Conservation (phyloP, 2,888 invertebrate species). For the Dryococelus australis region DNA sequence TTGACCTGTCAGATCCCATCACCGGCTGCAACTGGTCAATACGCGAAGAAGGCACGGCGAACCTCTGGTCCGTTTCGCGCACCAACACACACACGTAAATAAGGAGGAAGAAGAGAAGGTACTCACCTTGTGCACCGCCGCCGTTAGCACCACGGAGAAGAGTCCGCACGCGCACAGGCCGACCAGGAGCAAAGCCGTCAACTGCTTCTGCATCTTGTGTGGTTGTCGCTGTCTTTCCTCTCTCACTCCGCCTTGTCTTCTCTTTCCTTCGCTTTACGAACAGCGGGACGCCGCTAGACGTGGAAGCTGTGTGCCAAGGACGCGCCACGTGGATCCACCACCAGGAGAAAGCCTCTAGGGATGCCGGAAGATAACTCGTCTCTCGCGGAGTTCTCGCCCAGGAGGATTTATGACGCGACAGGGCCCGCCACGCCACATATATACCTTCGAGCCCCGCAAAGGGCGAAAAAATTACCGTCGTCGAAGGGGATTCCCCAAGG, state of each 20-base stretch:
- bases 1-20: too few species aligned
- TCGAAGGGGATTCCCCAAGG: neutral
- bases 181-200: neutral
- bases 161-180: neutral
- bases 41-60: too few species aligned
- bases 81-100: too few species aligned
- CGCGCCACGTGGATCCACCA: too few species aligned
- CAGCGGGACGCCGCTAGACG: too few species aligned
- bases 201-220: neutral
- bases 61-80: too few species aligned
- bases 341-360: too few species aligned
- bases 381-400: neutral
- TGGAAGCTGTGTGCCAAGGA: too few species aligned
- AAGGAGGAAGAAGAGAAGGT: neutral
- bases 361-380: neutral
- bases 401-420: neutral
- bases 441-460: neutral
- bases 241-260: neutral
- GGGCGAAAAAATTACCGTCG: neutral
- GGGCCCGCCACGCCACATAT: neutral
- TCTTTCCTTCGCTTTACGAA: neutral
- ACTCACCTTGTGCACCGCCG: constrained; percentile 7
- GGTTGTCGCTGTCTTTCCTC: neutral
- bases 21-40: too few species aligned
- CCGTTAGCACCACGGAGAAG: neutral